phyloP scores from a whole-genome alignment of 92 coral and sea anemone species.

The Anthopleura xanthogrammica region DNA sequence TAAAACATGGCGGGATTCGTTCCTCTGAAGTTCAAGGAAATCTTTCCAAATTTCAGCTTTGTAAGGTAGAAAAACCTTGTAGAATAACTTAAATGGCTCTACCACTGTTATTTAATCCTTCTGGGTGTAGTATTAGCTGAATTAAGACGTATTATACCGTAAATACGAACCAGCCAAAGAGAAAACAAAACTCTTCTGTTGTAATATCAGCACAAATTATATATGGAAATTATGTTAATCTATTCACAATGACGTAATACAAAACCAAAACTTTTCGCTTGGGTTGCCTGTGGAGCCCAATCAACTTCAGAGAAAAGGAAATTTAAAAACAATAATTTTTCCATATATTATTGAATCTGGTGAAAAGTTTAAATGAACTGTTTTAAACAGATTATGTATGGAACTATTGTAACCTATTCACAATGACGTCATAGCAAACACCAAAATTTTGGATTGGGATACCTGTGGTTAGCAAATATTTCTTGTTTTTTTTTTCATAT shows the following conservation, averaged over 20 bases:
- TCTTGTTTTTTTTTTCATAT: too few relatives aligned
- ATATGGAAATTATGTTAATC: conserved; percentile 23
- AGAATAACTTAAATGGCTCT: background rate
- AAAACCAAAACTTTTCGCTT: background rate
- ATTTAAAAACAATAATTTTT: too few relatives aligned
- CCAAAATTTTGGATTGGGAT: too few relatives aligned
- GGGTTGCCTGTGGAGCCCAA: conserved; percentile 14
- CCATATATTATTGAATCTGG: too few relatives aligned
- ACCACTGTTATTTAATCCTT: background rate
- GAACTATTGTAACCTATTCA: too few relatives aligned
- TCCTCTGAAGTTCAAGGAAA: background rate
- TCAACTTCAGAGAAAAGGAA: too few relatives aligned
- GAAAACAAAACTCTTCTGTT: conserved; percentile 8
- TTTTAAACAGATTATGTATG: too few relatives aligned
- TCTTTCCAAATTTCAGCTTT: background rate
- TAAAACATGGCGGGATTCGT: conserved; percentile 25
- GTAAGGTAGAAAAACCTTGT: background rate
- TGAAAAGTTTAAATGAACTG: too few relatives aligned
- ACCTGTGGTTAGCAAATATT: too few relatives aligned
- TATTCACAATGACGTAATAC: conserved; percentile 10
- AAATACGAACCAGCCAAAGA: background rate
- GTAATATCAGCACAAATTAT: conserved; percentile 32
- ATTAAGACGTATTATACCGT: conserved; percentile 2
- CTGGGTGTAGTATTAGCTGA: conserved; percentile 12
- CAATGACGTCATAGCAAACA: too few relatives aligned